Evolutionary conservation across 2,888 invertebrate species (phyloP).

Genomic region (Xylota sylvarum): DNA sequence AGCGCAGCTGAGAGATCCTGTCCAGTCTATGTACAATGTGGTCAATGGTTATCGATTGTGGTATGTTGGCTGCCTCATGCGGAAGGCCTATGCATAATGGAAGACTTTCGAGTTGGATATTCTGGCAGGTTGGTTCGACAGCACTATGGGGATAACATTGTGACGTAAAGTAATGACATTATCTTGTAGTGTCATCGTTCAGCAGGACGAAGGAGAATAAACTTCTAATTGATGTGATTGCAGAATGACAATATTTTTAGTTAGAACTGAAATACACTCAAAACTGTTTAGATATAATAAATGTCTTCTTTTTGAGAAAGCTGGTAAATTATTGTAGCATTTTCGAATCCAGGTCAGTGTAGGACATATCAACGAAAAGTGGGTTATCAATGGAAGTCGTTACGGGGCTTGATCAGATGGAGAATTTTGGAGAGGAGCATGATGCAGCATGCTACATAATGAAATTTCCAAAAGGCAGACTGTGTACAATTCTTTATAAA

Average conservation of each 20-base stretch:
- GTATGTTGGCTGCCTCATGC: slow-evolving; percentile 11
- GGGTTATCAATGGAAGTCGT: no score
- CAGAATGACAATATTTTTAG: neutral
- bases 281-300: neutral
- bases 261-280: neutral
- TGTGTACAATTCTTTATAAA: no score
- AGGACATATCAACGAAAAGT: no score
- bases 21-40: neutral
- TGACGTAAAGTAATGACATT: slow-evolving; percentile 1
- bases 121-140: neutral
- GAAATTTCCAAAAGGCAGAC: no score
- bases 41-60: slow-evolving; percentile 7
- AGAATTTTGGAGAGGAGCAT: no score
- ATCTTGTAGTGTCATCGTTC: neutral
- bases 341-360: no score
- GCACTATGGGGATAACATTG: slow-evolving; percentile 8
- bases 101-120: slow-evolving; percentile 1
- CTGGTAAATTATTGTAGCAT: no score
- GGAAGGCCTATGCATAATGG: slow-evolving; percentile 12
- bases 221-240: neutral
- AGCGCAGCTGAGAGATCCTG: neutral
- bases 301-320: no score
- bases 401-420: no score
- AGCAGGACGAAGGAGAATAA: no score
- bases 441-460: no score